phyloP scores from a whole-genome alignment of 1,140 invertebrate species.

The Neotoxoptera formosana region DNA sequence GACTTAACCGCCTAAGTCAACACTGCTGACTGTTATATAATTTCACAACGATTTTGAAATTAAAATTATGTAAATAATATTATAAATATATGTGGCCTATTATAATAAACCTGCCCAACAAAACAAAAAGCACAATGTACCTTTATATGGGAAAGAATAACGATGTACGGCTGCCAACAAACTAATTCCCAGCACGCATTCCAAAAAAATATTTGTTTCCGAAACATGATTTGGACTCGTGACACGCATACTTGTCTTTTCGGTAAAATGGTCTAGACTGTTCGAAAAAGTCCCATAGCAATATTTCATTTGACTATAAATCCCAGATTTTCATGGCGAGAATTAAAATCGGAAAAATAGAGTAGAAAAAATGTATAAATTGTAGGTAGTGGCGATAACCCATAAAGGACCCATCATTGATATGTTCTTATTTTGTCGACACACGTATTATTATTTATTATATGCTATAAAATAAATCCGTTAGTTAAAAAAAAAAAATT shows the following conservation, averaged over 20 bases:
- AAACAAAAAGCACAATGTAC: too few species aligned
- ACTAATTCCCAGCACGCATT: too few species aligned
- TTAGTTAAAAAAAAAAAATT: not conserved
- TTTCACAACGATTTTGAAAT: too few species aligned
- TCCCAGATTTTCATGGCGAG: not conserved
- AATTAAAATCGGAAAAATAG: not conserved
- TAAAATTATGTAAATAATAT: too few species aligned
- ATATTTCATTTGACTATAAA: not conserved
- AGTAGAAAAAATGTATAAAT: not conserved
- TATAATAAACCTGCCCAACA: too few species aligned
- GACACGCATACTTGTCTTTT: not conserved
- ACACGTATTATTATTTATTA: not conserved
- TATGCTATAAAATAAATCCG: not conserved
- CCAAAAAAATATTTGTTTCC: too few species aligned
- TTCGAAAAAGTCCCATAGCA: not conserved
- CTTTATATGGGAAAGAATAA: too few species aligned
- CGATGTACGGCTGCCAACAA: too few species aligned
- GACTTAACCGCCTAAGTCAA: too few species aligned
- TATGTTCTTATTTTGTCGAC: slow-evolving; percentile 8
- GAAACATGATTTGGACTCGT: not conserved
- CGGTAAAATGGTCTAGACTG: not conserved
- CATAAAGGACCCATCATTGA: not conserved
- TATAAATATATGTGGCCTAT: too few species aligned
- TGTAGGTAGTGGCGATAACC: not conserved
- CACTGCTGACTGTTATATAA: too few species aligned